Base-by-base conservation (phyloP, 2,888 invertebrate genomes). In the Erynnis tages region DNA sequence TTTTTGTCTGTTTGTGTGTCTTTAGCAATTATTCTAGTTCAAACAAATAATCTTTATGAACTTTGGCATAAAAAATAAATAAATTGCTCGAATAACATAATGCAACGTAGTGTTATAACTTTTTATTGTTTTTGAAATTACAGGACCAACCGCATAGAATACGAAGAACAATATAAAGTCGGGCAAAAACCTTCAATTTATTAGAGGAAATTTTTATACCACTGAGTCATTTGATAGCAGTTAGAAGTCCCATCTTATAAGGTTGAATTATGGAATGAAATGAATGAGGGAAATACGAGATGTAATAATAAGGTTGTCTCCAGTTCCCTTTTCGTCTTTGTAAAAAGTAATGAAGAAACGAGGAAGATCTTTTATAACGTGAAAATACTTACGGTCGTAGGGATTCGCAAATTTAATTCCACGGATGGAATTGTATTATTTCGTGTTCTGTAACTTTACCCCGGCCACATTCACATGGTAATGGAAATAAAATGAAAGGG, bases 361-460 rank as follows among this genome's bases (percentile, higher is more conserved):
- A 35, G 41, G 11, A 49, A 35, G 50, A 50, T 54, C 27, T 43
- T 52, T 49, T 47, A 54, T 47, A 49, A 50, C 48, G 59, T 63
- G 50, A 67, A 69, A 72, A 59, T 69, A 63, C 63, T 70, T 65
- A 71, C 76, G 72, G 71, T 72, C 65, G 67, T 56, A 48, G 29
- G 34, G 44, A 61, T 41, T 71, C 71, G 63, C 73, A 81, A 84
- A 83, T 82, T 77, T 72, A 73, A 82, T 83, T 75, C 63, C 65
- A 55, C 59, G 61, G 62, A 65, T 69, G 63, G 71, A 71, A 78
- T 79, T 76, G 78, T 73, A 78, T 79, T 76, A 79, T 79, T 75
- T 78, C 74, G 73, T 77, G 69, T 70, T 64, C 68, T 73, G 66
- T 73, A 73, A 67, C 69, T 68, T 73, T 68, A 74, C 72, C 75